Conservation (phyloP, 2,888 invertebrate genomes). For the Macrophya annulata region DNA sequence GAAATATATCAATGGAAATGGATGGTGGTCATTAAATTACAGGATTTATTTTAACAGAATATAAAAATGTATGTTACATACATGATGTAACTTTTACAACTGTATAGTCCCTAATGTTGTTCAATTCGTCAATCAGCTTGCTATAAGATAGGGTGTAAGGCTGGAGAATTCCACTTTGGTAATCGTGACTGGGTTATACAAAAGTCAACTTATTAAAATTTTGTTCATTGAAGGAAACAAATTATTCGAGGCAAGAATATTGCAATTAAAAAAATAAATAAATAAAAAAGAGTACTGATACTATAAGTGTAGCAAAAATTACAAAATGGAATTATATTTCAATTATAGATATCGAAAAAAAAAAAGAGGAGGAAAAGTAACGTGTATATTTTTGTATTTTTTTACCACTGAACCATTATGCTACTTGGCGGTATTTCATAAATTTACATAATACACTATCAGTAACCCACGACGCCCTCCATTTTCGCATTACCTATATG, state of each 20-base stretch:
- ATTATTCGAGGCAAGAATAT: too few relatives aligned
- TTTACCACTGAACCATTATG: background rate
- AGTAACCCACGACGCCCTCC: background rate
- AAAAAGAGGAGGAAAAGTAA: background rate
- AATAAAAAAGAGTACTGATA: too few relatives aligned
- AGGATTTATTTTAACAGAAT: background rate
- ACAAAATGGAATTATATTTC: too few relatives aligned
- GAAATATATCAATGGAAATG: background rate
- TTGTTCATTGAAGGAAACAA: too few relatives aligned
- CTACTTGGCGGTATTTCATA: background rate
- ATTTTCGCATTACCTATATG: background rate
- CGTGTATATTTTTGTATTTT: background rate
- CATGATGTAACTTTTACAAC: background rate
- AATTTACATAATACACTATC: background rate
- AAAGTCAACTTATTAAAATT: too few relatives aligned
- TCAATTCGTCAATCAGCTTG: too few relatives aligned
- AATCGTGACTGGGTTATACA: background rate
- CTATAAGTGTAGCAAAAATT: too few relatives aligned
- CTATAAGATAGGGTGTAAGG: background rate
- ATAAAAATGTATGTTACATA: too few relatives aligned
- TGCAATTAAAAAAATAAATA: too few relatives aligned
- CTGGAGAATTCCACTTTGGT: background rate
- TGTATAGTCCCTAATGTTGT: background rate
- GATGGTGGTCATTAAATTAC: background rate
- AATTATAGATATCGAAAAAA: background rate